Evolutionary conservation across 2,888 invertebrate genomes (phyloP).

Genomic region (Chalcosyrphus nemorum): DNA sequence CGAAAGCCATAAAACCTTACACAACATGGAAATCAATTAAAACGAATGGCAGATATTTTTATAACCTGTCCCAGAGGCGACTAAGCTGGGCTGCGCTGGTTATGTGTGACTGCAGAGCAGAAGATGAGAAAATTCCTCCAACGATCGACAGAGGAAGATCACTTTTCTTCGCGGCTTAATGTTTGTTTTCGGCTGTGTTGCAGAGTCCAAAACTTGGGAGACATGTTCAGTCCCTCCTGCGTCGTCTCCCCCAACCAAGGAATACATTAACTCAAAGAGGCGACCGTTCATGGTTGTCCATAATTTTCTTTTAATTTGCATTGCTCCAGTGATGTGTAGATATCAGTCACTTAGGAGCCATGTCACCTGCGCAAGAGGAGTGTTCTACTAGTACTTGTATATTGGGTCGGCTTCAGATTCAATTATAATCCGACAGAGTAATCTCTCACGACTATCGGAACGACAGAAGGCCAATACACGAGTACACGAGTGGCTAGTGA

Average conservation of each 20-base stretch:
- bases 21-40: constrained; percentile 62
- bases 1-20: constrained; percentile 48
- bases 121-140: neutral
- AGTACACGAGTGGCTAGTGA: neutral
- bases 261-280: constrained; percentile 28
- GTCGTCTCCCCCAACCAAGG: neutral
- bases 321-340: constrained; percentile 29
- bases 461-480: neutral
- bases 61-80: constrained; percentile 34
- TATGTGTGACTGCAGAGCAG: neutral
- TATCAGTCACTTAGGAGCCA: constrained; percentile 38
- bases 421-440: constrained; percentile 34
- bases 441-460: constrained; percentile 40
- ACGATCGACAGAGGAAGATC: constrained; percentile 16
- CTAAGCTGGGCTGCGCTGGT: neutral
- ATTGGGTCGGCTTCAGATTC: neutral
- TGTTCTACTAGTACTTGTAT: neutral
- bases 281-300: constrained; percentile 27
- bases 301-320: constrained; percentile 54
- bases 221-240: constrained; percentile 13
- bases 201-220: neutral
- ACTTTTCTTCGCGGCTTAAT: neutral
- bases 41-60: constrained; percentile 40
- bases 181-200: neutral
- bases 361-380: constrained; percentile 27